These are phyloP conservation scores for Campopleginae sp. DNA, from an alignment of 2,888 invertebrate species.

Conservation along the genomic window DNA sequence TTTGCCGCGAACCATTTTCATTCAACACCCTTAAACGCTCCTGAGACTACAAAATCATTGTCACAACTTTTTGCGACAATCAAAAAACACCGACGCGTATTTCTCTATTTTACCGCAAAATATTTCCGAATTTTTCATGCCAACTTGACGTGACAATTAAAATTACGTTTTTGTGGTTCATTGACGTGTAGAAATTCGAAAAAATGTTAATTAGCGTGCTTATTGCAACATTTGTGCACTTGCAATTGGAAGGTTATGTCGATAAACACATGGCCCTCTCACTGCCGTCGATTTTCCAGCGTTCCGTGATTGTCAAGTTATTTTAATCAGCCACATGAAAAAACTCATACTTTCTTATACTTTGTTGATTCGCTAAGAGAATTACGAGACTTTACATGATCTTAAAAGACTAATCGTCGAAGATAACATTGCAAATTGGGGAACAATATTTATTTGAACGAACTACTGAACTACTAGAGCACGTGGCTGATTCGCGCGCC, in stretches of 20 bases:
- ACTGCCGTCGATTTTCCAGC: background rate
- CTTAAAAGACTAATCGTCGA: background rate
- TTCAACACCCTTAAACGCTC: background rate
- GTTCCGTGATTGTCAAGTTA: background rate
- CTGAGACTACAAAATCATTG: background rate
- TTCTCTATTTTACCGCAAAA: background rate
- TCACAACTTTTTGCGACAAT: background rate
- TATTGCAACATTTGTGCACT: slow-evolving; percentile 5
- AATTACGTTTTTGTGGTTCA: background rate
- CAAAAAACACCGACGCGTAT: background rate
- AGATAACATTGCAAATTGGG: background rate
- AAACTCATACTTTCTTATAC: background rate
- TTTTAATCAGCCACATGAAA: background rate
- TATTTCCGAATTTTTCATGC: background rate
- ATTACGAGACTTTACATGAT: background rate
- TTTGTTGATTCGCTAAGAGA: background rate
- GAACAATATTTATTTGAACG: background rate
- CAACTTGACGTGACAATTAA: background rate
- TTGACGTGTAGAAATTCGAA: background rate
- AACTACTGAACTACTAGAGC: background rate
- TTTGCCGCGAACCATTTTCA: slow-evolving; percentile 76
- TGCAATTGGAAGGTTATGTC: slow-evolving; percentile 50
- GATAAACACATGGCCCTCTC: slow-evolving; percentile 15
- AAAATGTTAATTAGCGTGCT: slow-evolving; percentile 8
- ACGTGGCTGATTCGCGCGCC: slow-evolving; percentile 11